phyloP scores from a whole-genome alignment of 2,888 invertebrate genomes.

The Watsonalla binaria region DNA sequence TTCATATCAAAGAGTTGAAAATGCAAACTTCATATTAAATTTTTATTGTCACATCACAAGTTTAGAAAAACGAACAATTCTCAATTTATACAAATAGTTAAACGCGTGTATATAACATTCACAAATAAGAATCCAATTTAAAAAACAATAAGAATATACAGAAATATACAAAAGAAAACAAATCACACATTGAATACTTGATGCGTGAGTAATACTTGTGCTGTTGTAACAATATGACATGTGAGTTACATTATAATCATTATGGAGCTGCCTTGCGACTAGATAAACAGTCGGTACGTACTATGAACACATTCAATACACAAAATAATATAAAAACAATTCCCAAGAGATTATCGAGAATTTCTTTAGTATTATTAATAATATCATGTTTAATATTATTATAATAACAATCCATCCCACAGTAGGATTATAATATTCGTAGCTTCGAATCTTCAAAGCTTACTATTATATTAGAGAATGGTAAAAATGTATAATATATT shows the following conservation, averaged over 20 bases:
- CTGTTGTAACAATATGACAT: constrained; percentile 19
- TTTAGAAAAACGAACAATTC: constrained; percentile 5
- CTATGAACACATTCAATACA: constrained; percentile 25
- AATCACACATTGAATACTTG: constrained; percentile 6
- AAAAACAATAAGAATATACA: constrained; percentile 13
- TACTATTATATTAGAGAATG: constrained; percentile 8
- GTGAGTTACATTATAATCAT: too few relatives aligned
- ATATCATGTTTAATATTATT: not conserved
- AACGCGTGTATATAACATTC: constrained; percentile 9
- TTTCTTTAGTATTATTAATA: not conserved
- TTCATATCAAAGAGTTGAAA: not conserved
- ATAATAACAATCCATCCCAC: not conserved
- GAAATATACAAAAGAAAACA: constrained; percentile 19
- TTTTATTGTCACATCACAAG: constrained; percentile 41
- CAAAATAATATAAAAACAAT: constrained; percentile 3
- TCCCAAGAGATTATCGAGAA: not conserved
- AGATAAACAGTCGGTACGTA: constrained; percentile 32
- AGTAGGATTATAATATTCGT: not conserved
- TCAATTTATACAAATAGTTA: constrained; percentile 7
- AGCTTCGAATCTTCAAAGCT: not conserved
- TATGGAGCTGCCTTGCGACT: constrained; percentile 48
- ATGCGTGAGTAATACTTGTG: constrained; percentile 22
- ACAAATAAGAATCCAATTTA: constrained; percentile 18
- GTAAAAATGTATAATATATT: constrained; percentile 17
- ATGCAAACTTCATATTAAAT: constrained; percentile 17